These are phyloP conservation scores for Pagetopsis macropterus DNA, from an alignment of 2,797 vertebrate genomes.

Conservation along the genomic window DNA sequence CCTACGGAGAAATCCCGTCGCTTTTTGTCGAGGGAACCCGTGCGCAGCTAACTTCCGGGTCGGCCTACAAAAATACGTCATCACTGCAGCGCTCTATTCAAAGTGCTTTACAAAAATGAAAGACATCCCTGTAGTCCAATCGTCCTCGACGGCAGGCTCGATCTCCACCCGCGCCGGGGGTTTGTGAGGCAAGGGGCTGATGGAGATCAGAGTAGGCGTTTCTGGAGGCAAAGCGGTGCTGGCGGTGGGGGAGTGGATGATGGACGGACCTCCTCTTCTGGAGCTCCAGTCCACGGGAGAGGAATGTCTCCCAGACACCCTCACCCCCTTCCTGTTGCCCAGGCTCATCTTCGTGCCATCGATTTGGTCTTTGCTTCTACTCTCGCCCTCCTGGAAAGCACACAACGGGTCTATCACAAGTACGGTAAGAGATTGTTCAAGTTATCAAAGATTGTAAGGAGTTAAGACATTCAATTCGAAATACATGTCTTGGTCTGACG, in stretches of 20 bases:
- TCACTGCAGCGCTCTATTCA: no score
- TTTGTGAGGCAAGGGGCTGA: conserved; percentile 56
- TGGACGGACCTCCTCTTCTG: conserved; percentile 72
- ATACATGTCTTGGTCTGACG: no score
- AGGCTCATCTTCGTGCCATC: conserved; percentile 86
- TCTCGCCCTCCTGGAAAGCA: conserved; percentile 77
- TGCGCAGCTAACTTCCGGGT: no score
- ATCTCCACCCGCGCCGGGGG: conserved; percentile 29
- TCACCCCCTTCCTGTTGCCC: conserved; percentile 83
- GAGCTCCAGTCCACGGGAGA: conserved; percentile 76
- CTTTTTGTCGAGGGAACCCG: no score
- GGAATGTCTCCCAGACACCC: conserved; percentile 70
- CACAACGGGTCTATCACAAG: conserved; percentile 29
- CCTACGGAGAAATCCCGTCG: no score
- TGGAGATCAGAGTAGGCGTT: conserved; percentile 61
- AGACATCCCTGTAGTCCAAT: conserved; percentile 39
- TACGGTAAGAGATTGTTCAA: conserved; percentile 26
- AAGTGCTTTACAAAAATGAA: no score
- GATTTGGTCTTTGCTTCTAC: conserved; percentile 82
- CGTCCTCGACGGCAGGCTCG: conserved; percentile 15
- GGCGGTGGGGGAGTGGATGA: conserved; percentile 62
- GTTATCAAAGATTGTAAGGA: background rate
- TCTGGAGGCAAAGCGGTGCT: conserved; percentile 44
- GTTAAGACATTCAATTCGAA: background rate
- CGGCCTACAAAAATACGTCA: no score